Percentiles rank a stretch among this genome's conserved stretches.
Conservation (phyloP, 2,113 vertebrate species). For the Kryptolebias marmoratus region DNA sequence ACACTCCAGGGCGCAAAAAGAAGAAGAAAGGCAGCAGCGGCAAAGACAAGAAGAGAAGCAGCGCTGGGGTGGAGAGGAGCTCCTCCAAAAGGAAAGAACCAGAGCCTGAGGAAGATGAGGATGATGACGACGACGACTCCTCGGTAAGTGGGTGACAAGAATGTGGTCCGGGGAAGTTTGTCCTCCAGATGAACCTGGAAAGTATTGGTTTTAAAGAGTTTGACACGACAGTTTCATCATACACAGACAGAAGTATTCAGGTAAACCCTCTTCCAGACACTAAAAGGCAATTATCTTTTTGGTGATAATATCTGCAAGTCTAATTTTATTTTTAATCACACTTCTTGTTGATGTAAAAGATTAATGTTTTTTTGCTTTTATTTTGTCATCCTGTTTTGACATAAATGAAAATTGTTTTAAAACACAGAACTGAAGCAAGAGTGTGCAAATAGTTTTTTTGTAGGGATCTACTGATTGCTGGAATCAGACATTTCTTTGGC, state of each 20-base stretch:
- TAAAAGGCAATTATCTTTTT: too few relatives aligned
- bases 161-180: background rate
- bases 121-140: conserved; percentile 89
- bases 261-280: too few relatives aligned
- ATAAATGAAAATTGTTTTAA: too few relatives aligned
- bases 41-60: conserved; percentile 91
- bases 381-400: too few relatives aligned
- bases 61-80: conserved; percentile 76
- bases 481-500: background rate
- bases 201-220: background rate
- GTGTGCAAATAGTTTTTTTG: background rate
- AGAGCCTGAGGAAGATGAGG: conserved; percentile 89
- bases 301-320: too few relatives aligned
- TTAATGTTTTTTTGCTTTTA: too few relatives aligned
- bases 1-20: conserved; percentile 96
- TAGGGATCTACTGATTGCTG: too few relatives aligned
- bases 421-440: background rate
- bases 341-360: too few relatives aligned
- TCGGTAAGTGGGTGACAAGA: conserved; percentile 77
- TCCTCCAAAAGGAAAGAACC: conserved; percentile 85
- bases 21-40: conserved; percentile 89
- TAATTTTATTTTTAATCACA: too few relatives aligned
- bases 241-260: too few relatives aligned
- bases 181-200: background rate
- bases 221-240: too few relatives aligned